Evolutionary conservation across 92 coral and sea anemone genomes (phyloP), one percentile per base, ranked within the genome.

Genomic region (Actinernus sp.): DNA sequence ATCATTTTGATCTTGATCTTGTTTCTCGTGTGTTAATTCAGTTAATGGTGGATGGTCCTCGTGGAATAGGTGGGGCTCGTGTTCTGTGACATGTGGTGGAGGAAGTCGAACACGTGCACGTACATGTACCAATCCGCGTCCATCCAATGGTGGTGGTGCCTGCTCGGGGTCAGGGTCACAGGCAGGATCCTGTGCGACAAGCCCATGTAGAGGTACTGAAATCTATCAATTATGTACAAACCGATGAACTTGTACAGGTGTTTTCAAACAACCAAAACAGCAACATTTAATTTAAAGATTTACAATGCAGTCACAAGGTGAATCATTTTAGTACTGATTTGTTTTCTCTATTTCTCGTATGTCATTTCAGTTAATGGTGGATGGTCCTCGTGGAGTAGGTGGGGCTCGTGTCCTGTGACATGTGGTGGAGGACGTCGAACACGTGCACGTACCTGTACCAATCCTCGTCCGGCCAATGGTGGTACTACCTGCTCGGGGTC

Each of bases 381-480:
- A 4, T 83, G 90, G 90, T 50, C 66, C 13, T 0, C 0, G 1
- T 84, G 90, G 90, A 48, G 61, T 24, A n/a, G 69, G 2, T 84
- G 83, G 79, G 59, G 67, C 2, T 1, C 56, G 10, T 84, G 90
- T 46, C 59, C 58, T 28, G 57, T 26, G 45, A 29, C 82, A 2
- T 81, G 88, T 58, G 82, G 72, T 3, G 61, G 75, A 41, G 88
- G 88, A 13, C 26, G 46, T 4, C 84, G 80, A 68, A 59, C 76
- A 26, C 82, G 92, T 47, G 32, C 24, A 46, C 65, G 92, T 38
- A 31, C 70, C 3, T 86, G 92, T 60, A 60, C 65, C 18, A 81
- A 61, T 71, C 88, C 92, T 9, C 58, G 61, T 26, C 83, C 88
- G 4, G 26, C 64, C 13, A 50, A 53, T 36, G 76, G 79, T 26